These are phyloP conservation scores for Acridotheres tristis DNA, from an alignment of 2,797 vertebrate genomes.

Conservation along the genomic window DNA sequence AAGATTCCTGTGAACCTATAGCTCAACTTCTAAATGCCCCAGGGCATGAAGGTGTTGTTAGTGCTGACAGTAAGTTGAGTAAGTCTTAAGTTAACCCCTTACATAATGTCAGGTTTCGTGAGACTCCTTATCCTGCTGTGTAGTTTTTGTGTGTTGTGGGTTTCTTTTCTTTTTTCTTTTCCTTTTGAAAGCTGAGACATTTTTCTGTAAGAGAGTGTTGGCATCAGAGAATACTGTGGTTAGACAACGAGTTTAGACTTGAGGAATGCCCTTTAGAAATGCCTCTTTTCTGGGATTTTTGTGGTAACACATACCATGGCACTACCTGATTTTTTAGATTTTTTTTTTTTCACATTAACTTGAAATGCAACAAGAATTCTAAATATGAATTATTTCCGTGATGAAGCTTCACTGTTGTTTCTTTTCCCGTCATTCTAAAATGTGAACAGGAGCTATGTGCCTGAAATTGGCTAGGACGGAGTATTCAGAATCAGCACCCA, in stretches of 20 bases:
- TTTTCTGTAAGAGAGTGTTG: background rate
- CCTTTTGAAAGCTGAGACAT: background rate
- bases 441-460: conserved; percentile 54
- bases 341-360: background rate
- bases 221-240: background rate
- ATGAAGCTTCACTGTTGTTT: background rate
- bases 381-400: conserved; percentile 23
- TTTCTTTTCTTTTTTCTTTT: background rate
- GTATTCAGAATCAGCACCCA: conserved; percentile 57
- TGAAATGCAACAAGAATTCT: conserved; percentile 16
- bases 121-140: background rate
- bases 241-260: background rate
- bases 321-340: background rate
- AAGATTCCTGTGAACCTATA: background rate
- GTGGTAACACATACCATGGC: background rate
- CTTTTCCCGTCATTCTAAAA: conserved; percentile 20
- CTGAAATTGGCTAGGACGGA: conserved; percentile 59
- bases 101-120: background rate
- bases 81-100: background rate
- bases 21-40: background rate
- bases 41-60: background rate
- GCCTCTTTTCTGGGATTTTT: background rate
- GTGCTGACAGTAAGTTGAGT: background rate
- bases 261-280: conserved; percentile 48
- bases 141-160: background rate